Percentiles rank a stretch among this genome's conserved stretches.
These are phyloP conservation scores for Bos taurus DNA, from an alignment of 2,113 vertebrate genomes.

Conservation along the genomic window DNA sequence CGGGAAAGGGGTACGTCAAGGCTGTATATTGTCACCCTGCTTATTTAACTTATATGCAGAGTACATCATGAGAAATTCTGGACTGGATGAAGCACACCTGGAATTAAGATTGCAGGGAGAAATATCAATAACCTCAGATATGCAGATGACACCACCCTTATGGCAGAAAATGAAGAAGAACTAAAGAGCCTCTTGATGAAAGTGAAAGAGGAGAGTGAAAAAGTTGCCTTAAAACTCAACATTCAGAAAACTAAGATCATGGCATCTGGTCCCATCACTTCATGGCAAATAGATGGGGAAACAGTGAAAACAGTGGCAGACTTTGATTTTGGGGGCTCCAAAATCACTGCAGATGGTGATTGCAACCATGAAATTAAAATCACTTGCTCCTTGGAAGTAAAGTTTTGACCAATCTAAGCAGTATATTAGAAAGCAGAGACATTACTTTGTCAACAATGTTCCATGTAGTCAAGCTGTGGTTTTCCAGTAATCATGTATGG, in stretches of 20 bases:
- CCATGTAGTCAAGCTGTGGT: not conserved
- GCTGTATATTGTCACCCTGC: not conserved
- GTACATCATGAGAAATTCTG: not conserved
- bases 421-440: not conserved
- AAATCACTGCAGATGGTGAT: not conserved
- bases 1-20: accelerated
- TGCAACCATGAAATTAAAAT: not conserved
- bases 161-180: not conserved
- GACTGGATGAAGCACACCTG: not conserved
- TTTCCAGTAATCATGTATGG: not conserved
- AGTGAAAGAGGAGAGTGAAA: not conserved
- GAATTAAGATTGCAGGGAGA: not conserved
- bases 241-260: not conserved
- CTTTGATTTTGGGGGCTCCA: not conserved
- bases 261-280: not conserved
- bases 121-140: not conserved
- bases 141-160: not conserved
- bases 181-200: not conserved
- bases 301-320: not conserved
- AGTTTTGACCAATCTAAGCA: not conserved
- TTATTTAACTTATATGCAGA: not conserved
- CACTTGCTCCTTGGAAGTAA: not conserved
- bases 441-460: not conserved
- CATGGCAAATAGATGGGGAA: not conserved
- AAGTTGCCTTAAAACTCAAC: not conserved